Evolutionary conservation across 2,888 invertebrate genomes (phyloP).

Genomic region (Gisinianus flammeolus): DNA sequence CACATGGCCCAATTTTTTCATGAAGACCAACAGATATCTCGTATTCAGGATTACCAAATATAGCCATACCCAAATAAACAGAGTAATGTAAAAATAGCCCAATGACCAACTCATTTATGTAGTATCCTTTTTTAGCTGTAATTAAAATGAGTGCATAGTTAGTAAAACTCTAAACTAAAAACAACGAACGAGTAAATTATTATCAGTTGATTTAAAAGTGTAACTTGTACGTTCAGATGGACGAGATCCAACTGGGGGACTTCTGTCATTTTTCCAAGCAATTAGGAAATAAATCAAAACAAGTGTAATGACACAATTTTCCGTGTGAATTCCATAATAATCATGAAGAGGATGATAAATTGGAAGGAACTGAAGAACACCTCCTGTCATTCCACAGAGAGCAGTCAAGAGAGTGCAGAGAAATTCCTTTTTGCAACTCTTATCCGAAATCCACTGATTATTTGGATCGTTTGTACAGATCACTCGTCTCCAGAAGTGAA

Average conservation of each 20-base stretch:
- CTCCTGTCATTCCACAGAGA: slow-evolving; percentile 74
- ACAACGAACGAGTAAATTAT: neutral
- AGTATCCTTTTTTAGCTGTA: slow-evolving; percentile 37
- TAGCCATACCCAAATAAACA: slow-evolving; percentile 69
- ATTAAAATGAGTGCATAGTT: neutral
- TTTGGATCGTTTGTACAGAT: slow-evolving; percentile 51
- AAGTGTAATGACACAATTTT: slow-evolving; percentile 73
- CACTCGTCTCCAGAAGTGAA: slow-evolving; percentile 67
- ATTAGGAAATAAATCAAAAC: slow-evolving; percentile 69
- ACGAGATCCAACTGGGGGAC: slow-evolving; percentile 59
- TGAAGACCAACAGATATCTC: slow-evolving; percentile 75
- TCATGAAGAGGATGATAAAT: slow-evolving; percentile 81
- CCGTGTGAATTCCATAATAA: slow-evolving; percentile 71
- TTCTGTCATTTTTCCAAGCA: slow-evolving; percentile 69
- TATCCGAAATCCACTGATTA: slow-evolving; percentile 53
- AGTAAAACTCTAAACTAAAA: neutral
- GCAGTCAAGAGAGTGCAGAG: slow-evolving; percentile 68
- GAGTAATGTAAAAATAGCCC: slow-evolving; percentile 69
- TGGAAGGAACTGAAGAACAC: slow-evolving; percentile 73
- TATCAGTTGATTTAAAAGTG: neutral
- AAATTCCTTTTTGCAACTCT: slow-evolving; percentile 64
- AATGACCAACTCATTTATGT: slow-evolving; percentile 60
- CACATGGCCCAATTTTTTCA: slow-evolving; percentile 77
- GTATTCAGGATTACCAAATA: slow-evolving; percentile 72
- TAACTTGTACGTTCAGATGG: neutral